phyloP scores from a whole-genome alignment of 1,140 invertebrate genomes.

The Aporrectodea caliginosa region DNA sequence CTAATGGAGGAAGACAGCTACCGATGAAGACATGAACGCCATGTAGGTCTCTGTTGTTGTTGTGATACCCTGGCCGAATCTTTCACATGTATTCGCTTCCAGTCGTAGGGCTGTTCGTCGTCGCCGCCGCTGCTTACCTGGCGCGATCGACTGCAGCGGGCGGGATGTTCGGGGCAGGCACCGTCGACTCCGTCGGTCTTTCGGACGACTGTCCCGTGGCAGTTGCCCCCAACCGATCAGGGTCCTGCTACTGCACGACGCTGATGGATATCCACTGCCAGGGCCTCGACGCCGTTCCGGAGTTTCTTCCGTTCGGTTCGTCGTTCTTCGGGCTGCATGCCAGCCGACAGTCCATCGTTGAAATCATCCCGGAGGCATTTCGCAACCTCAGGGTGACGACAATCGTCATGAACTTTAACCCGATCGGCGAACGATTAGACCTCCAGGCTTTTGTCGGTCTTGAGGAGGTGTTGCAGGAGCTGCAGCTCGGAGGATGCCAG shows the following conservation, averaged over 20 bases:
- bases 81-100: too few species aligned
- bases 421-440: constrained; percentile 24
- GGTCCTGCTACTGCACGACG: not conserved
- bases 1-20: too few species aligned
- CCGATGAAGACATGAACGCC: too few species aligned
- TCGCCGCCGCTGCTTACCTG: not conserved
- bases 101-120: not conserved
- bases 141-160: too few species aligned
- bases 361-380: constrained; percentile 14
- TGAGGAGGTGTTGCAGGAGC: constrained; percentile 21
- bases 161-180: not conserved
- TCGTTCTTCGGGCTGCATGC: constrained; percentile 1
- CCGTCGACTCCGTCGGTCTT: not conserved
- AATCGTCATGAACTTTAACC: constrained; percentile 31
- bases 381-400: constrained; percentile 27
- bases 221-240: not conserved
- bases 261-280: not conserved
- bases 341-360: not conserved
- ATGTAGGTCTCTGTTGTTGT: too few species aligned
- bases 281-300: not conserved
- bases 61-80: not conserved
- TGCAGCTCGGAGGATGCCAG: constrained; percentile 27
- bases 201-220: not conserved
- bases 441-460: constrained; percentile 17
- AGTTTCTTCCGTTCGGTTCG: not conserved